Base-by-base conservation (phyloP, 2,888 invertebrate species). In the Oxyteleia sp. region DNA sequence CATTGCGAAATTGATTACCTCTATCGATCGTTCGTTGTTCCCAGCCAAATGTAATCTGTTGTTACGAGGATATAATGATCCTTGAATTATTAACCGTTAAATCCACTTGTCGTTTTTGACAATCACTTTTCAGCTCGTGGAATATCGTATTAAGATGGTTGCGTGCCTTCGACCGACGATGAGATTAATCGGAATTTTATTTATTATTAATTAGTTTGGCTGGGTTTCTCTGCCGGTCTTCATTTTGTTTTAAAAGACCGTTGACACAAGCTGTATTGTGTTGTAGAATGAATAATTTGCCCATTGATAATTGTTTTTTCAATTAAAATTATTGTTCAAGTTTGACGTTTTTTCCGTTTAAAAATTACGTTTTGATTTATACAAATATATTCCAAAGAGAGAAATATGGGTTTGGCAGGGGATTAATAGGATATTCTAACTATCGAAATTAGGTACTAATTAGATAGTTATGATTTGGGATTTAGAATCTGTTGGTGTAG, bases 1-100 rank as follows among this genome's bases (percentile, higher is more conserved):
- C 68, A 74, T 81, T 72, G 80, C 18, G 55, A 66, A 68, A 81
- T 74, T 81, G 80, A 81, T 81, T 74, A 74, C 72, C 57, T 47
- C 47, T 53, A 81, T 81, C 74, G 80, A 81, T 74, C 59, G 66
- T 66, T 38, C 47, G 61, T 59, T 80, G 53, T 74, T 64, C 15
- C 38, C 16, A 26, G 66, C 32, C 59, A 10, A 68, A 55, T 66
- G 38, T 53, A 72, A 59, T 66, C 66, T 49, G 57, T 41, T 74
- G 55, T 41, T 61, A 72, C 35, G 53, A 55, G 72, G 49, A 79
- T 64, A 71, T 79, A 68, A 68, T 45, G 55, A 63, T 38, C 26
- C 47, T 47, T 71, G 63, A 63, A 71, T 69, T 79, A 63, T 64
- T 69, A 69, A 68, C 69, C 68, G 61, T 78, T 78, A 78, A 78